Conservation (phyloP, 2,797 vertebrate genomes). For the Apogon hyalosoma region DNA sequence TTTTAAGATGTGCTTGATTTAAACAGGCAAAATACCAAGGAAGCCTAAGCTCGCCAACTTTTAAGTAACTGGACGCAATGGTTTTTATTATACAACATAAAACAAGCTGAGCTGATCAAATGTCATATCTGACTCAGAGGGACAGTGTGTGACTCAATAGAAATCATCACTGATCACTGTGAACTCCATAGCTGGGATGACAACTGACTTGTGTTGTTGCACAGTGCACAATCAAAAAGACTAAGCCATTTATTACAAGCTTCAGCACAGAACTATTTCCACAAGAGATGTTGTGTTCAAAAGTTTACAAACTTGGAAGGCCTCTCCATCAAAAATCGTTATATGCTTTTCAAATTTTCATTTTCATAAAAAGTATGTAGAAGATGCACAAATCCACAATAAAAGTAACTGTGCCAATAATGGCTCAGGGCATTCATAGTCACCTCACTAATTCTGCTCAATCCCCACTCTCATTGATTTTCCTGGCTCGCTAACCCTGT, state of each 20-base stretch:
- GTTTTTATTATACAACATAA: conserved; percentile 64
- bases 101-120: conserved; percentile 63
- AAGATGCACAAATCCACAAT: conserved; percentile 50
- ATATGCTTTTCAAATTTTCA: conserved; percentile 33
- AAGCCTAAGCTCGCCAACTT: conserved; percentile 46
- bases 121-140: conserved; percentile 62
- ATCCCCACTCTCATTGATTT: conserved; percentile 74
- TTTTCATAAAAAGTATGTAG: conserved; percentile 44
- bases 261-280: conserved; percentile 12
- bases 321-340: conserved; percentile 42
- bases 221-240: not conserved
- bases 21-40: conserved; percentile 67
- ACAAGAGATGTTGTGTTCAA: conserved; percentile 35
- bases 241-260: conserved; percentile 28
- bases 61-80: conserved; percentile 39
- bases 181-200: conserved; percentile 22
- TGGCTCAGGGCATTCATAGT: conserved; percentile 53
- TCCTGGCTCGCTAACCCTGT: conserved; percentile 63
- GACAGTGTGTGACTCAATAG: conserved; percentile 47
- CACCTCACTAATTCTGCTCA: conserved; percentile 70
- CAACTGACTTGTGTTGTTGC: conserved; percentile 25
- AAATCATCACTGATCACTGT: conserved; percentile 11
- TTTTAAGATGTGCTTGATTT: conserved; percentile 74
- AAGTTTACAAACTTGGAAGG: conserved; percentile 35
- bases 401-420: conserved; percentile 61